Percentiles rank a stretch among this genome's conserved stretches.
phyloP scores from a whole-genome alignment of 2,113 vertebrate genomes.

The Sarotherodon lohbergeri region DNA sequence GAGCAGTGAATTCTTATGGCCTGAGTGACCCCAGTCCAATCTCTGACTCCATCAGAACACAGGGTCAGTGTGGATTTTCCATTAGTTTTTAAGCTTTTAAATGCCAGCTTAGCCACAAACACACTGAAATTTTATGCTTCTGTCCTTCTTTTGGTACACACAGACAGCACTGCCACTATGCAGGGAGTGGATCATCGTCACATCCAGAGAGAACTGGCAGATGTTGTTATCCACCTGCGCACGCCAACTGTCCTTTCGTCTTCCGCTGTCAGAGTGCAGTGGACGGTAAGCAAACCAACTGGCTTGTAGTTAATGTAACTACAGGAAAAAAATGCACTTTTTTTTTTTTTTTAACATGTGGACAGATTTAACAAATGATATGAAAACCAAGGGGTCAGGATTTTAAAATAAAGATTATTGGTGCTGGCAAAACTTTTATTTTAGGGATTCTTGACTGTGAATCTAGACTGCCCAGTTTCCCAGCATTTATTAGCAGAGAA shows the following conservation, averaged over 20 bases:
- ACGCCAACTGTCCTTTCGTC: slow-evolving; percentile 91
- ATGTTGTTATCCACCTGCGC: slow-evolving; percentile 90
- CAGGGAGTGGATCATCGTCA: slow-evolving; percentile 96
- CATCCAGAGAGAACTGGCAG: slow-evolving; percentile 91
- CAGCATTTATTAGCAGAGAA: neutral
- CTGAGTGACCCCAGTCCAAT: slow-evolving; percentile 96
- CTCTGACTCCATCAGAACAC: slow-evolving; percentile 92
- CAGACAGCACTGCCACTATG: slow-evolving; percentile 85
- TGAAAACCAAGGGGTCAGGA: neutral
- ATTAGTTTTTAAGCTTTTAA: neutral
- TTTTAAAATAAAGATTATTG: neutral
- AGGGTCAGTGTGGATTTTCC: slow-evolving; percentile 72
- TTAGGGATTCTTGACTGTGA: neutral
- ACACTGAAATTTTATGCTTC: neutral
- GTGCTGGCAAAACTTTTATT: neutral
- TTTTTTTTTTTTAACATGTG: neutral
- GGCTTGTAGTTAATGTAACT: neutral
- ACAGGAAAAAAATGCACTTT: neutral
- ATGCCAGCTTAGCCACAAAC: neutral
- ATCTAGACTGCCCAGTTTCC: neutral
- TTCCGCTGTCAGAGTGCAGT: slow-evolving; percentile 92
- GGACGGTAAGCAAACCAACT: slow-evolving; percentile 80
- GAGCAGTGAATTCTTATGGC: slow-evolving; percentile 91
- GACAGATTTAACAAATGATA: neutral
- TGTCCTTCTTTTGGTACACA: neutral